These are phyloP conservation scores for Trichomycterus rosablanca DNA, from an alignment of 2,113 vertebrate species.

Conservation along the genomic window DNA sequence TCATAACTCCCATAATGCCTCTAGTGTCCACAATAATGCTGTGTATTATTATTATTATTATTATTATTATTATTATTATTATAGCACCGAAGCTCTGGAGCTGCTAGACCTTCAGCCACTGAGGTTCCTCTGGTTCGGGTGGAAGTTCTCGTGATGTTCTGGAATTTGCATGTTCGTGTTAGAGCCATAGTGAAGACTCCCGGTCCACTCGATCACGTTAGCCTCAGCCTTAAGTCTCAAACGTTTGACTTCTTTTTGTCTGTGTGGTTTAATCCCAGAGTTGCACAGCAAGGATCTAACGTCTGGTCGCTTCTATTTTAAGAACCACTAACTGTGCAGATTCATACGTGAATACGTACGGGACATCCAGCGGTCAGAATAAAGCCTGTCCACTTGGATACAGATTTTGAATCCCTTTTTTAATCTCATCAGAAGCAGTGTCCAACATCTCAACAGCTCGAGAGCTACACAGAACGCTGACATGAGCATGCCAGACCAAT, in stretches of 20 bases:
- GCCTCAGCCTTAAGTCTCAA: conserved; percentile 67
- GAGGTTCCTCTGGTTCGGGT: background rate
- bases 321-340: conserved; percentile 62
- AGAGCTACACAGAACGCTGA: too few relatives aligned
- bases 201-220: conserved; percentile 59
- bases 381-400: too few relatives aligned
- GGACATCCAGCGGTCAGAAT: conserved; percentile 34
- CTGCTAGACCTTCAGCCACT: conserved; percentile 2
- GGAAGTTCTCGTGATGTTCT: conserved; percentile 8
- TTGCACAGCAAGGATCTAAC: conserved; percentile 47
- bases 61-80: too few relatives aligned
- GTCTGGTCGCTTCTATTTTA: conserved; percentile 37
- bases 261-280: conserved; percentile 51
- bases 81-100: too few relatives aligned
- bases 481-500: too few relatives aligned
- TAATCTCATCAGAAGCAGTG: too few relatives aligned
- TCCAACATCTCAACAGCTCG: too few relatives aligned
- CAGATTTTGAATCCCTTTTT: too few relatives aligned
- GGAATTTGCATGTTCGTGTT: conserved; percentile 21
- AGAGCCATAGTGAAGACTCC: conserved; percentile 47
- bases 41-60: too few relatives aligned
- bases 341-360: conserved; percentile 41
- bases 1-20: too few relatives aligned
- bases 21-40: too few relatives aligned
- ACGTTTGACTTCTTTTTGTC: conserved; percentile 40